Evolutionary conservation across 2,888 invertebrate species (phyloP).

Genomic region (Cerastoderma edule): DNA sequence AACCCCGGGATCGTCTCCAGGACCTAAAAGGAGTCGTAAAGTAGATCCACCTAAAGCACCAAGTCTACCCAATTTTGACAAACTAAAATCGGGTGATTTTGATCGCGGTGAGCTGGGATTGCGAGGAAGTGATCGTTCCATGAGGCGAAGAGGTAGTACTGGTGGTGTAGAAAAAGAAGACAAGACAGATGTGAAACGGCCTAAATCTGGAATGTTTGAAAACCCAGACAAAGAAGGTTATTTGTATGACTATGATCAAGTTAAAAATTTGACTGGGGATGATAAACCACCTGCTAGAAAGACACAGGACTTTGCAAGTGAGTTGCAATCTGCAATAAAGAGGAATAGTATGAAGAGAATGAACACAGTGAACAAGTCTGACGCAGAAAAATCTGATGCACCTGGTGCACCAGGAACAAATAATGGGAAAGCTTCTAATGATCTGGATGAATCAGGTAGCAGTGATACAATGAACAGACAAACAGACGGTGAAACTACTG

Average conservation of each 20-base stretch:
- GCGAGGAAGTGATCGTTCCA: constrained; percentile 27
- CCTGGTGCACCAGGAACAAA: constrained; percentile 21
- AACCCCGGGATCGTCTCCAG: constrained; percentile 49
- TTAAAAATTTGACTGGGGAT: constrained; percentile 55
- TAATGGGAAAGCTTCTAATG: constrained; percentile 7
- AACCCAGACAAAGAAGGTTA: constrained; percentile 69
- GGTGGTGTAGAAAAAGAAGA: constrained; percentile 20
- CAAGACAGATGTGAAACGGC: constrained; percentile 31
- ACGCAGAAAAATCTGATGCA: constrained; percentile 28
- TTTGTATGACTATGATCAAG: constrained; percentile 65
- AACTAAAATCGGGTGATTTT: constrained; percentile 3
- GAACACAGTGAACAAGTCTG: constrained; percentile 31
- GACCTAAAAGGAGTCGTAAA: constrained; percentile 30
- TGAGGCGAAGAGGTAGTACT: constrained; percentile 21
- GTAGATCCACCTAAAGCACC: constrained; percentile 19
- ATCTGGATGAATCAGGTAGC: constrained; percentile 20
- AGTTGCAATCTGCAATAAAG: constrained; percentile 59
- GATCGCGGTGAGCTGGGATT: constrained; percentile 36
- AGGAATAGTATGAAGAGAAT: constrained; percentile 59
- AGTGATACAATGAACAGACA: constrained; percentile 56
- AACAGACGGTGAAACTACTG: constrained; percentile 55
- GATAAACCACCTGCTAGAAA: constrained; percentile 29
- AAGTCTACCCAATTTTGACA: constrained; percentile 8
- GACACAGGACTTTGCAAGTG: constrained; percentile 52
- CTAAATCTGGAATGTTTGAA: constrained; percentile 59